A percentile compares a stretch with the other conserved stretches of the same genome.
Conservation (phyloP, 2,888 invertebrate genomes). For the Rhorus exstirpatorius region DNA sequence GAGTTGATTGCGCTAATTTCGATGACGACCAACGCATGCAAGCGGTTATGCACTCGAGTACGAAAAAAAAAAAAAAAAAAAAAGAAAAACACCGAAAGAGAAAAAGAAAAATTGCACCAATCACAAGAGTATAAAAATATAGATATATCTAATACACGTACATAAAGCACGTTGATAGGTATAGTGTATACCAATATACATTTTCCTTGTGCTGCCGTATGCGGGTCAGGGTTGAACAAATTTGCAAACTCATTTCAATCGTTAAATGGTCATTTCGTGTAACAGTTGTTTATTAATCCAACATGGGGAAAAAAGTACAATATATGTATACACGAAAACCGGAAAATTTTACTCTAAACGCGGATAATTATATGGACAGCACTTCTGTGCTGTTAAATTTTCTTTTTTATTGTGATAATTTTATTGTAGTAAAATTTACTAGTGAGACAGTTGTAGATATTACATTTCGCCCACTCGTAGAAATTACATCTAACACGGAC, state of each 20-base stretch:
- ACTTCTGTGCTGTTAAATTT: too few relatives aligned
- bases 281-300: conserved; percentile 4
- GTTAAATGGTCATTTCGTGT: conserved; percentile 32
- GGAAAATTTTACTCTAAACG: too few relatives aligned
- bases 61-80: not conserved
- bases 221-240: conserved; percentile 66
- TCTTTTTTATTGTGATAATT: too few relatives aligned
- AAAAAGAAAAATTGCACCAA: conserved; percentile 17
- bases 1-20: conserved; percentile 55
- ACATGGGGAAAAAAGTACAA: too few relatives aligned
- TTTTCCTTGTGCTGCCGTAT: conserved; percentile 50
- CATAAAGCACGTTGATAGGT: conserved; percentile 2
- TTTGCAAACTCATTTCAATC: conserved; percentile 58
- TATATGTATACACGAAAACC: too few relatives aligned
- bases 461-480: too few relatives aligned
- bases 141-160: not conserved
- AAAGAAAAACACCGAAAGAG: conserved; percentile 4
- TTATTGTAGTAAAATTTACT: too few relatives aligned
- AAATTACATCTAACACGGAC: too few relatives aligned
- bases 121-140: conserved; percentile 11
- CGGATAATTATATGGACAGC: too few relatives aligned
- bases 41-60: conserved; percentile 22
- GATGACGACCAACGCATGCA: conserved; percentile 46
- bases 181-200: conserved; percentile 27
- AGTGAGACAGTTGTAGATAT: too few relatives aligned